phyloP scores from a whole-genome alignment of 1,140 invertebrate species.

The Latrodectus geometricus region DNA sequence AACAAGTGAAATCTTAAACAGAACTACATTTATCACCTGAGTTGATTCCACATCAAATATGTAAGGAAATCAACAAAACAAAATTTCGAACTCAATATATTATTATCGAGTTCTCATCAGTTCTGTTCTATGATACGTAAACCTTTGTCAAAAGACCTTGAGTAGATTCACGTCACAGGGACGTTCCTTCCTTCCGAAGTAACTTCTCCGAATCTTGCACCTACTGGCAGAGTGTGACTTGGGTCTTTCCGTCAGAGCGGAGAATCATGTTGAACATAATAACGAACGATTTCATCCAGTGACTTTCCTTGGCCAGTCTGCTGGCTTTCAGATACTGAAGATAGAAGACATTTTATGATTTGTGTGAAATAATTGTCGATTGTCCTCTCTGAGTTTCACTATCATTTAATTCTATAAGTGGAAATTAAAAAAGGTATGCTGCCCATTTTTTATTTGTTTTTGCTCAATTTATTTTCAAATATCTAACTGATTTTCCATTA shows the following conservation, averaged over 20 bases:
- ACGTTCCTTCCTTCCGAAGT: neutral
- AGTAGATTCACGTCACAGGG: neutral
- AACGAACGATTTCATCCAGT: neutral
- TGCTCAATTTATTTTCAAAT: too few relatives aligned
- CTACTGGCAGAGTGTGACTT: neutral
- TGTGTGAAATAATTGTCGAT: neutral
- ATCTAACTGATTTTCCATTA: too few relatives aligned
- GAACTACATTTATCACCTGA: too few relatives aligned
- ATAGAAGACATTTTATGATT: neutral
- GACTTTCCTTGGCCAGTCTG: neutral
- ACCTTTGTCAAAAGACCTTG: neutral
- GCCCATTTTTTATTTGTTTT: too few relatives aligned
- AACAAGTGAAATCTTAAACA: too few relatives aligned
- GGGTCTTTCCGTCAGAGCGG: neutral
- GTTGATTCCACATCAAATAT: too few relatives aligned
- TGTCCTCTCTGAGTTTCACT: neutral
- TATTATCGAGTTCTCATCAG: neutral
- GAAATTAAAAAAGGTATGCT: neutral
- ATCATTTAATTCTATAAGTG: neutral
- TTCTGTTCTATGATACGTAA: neutral
- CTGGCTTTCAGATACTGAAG: neutral
- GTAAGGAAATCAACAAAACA: too few relatives aligned
- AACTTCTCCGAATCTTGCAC: neutral
- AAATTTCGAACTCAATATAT: too few relatives aligned
- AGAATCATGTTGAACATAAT: neutral